These are phyloP conservation scores for Thamnaconus septentrionalis DNA, from an alignment of 2,113 vertebrate species.

Conservation along the genomic window DNA sequence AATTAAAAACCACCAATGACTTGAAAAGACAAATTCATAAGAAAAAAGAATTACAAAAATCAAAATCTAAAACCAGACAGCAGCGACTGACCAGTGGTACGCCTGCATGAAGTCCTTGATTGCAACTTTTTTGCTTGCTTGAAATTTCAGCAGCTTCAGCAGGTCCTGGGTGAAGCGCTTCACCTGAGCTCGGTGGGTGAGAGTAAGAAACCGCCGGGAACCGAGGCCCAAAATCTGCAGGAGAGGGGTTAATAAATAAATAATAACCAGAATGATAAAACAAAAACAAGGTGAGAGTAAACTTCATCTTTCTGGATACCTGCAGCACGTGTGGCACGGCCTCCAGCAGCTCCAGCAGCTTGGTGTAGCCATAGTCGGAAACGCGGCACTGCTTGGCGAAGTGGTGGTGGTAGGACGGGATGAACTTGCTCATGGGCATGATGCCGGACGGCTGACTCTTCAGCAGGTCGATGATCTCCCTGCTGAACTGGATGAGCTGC, in stretches of 20 bases:
- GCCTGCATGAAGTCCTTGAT: slow-evolving; percentile 94
- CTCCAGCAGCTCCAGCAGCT: slow-evolving; percentile 92
- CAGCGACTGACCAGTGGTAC: slow-evolving; percentile 90
- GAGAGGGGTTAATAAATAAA: neutral
- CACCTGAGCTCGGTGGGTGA: slow-evolving; percentile 95
- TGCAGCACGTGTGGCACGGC: slow-evolving; percentile 96
- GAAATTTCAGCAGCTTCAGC: slow-evolving; percentile 95
- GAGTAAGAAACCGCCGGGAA: slow-evolving; percentile 88
- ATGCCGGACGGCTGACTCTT: slow-evolving; percentile 88
- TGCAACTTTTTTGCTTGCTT: slow-evolving; percentile 95
- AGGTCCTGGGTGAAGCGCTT: slow-evolving; percentile 97
- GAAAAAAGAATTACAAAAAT: too few relatives aligned
- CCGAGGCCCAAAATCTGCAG: slow-evolving; percentile 95
- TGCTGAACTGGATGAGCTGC: slow-evolving; percentile 95
- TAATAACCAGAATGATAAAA: neutral
- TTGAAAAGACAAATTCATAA: neutral
- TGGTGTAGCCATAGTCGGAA: slow-evolving; percentile 95
- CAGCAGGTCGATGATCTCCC: slow-evolving; percentile 93
- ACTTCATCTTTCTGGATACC: slow-evolving; percentile 55
- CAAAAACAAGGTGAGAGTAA: neutral
- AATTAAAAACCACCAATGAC: neutral
- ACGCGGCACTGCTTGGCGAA: slow-evolving; percentile 97
- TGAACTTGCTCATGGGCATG: slow-evolving; percentile 91
- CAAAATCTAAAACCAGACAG: neutral
- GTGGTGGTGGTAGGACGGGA: slow-evolving; percentile 95